A percentile compares a stretch with the other conserved stretches of the same genome.
Evolutionary conservation across 2,113 vertebrate species (phyloP).

Genomic region (Hipposideros armiger): DNA sequence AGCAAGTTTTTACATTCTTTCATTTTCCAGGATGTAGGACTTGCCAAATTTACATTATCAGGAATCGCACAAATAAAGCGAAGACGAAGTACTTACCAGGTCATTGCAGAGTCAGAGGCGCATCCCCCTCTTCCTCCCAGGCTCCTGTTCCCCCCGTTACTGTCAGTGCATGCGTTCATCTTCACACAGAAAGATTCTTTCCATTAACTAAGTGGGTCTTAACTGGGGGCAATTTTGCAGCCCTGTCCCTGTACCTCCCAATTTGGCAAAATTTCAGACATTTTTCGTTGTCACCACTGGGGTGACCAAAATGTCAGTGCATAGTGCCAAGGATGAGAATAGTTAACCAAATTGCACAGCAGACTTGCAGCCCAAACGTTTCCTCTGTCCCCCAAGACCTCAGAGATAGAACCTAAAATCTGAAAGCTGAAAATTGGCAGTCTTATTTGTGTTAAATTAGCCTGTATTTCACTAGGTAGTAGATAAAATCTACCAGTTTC

Average conservation of each 20-base stretch:
- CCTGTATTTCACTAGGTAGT: neutral
- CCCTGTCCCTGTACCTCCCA: fast-evolving
- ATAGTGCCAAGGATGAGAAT: neutral
- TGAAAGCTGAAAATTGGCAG: neutral
- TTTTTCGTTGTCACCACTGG: neutral
- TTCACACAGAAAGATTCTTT: neutral
- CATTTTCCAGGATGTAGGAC: neutral
- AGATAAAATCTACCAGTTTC: neutral
- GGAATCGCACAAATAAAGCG: neutral
- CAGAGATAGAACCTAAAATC: neutral
- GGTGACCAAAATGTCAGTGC: neutral
- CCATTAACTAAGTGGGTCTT: neutral
- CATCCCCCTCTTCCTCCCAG: neutral
- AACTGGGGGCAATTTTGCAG: neutral
- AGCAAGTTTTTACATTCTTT: neutral
- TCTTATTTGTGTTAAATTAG: neutral
- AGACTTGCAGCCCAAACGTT: neutral
- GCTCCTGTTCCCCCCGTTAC: neutral
- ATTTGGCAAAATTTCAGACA: neutral
- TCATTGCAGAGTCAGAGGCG: no score
- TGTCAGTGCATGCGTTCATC: no score
- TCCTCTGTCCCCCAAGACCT: neutral
- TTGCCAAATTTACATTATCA: neutral
- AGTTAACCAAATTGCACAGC: neutral
- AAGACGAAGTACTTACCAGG: no score